phyloP scores from a whole-genome alignment of 2,888 invertebrate species.

The Heteromurus nitidus region DNA sequence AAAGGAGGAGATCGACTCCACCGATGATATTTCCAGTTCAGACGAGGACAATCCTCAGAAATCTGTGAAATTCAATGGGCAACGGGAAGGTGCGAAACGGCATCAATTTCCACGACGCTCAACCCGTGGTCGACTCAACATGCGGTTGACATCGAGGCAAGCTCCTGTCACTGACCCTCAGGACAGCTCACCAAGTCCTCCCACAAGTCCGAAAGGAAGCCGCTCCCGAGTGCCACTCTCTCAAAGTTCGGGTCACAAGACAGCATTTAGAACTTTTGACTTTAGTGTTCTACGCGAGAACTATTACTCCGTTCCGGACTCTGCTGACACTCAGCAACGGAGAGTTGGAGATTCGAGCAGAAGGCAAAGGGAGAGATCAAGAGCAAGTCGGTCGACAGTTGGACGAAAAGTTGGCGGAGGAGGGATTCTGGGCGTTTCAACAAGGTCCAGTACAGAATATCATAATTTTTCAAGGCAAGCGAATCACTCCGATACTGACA shows the following conservation, averaged over 20 bases:
- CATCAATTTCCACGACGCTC: neutral
- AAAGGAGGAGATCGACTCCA: slow-evolving; percentile 44
- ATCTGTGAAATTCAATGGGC: slow-evolving; percentile 33
- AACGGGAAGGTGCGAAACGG: neutral
- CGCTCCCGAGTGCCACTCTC: neutral
- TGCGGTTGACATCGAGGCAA: neutral
- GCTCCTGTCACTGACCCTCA: neutral
- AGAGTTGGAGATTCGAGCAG: neutral
- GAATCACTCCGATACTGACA: slow-evolving; percentile 73
- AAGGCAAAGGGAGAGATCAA: slow-evolving; percentile 15
- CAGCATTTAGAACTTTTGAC: slow-evolving; percentile 72
- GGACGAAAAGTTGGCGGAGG: slow-evolving; percentile 74
- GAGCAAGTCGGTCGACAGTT: slow-evolving; percentile 64
- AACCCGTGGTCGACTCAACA: slow-evolving; percentile 18
- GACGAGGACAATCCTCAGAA: slow-evolving; percentile 50
- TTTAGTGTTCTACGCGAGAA: slow-evolving; percentile 67
- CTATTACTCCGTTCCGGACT: neutral
- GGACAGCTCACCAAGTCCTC: slow-evolving; percentile 47
- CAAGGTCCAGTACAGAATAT: neutral
- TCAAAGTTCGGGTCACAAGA: slow-evolving; percentile 20
- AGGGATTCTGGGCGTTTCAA: slow-evolving; percentile 69
- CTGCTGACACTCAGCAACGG: neutral
- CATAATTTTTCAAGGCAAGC: slow-evolving; percentile 4
- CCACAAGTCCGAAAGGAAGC: slow-evolving; percentile 31
- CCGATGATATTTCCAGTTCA: slow-evolving; percentile 40